These are phyloP conservation scores for Lasius platythorax DNA, from an alignment of 2,888 invertebrate genomes.

Conservation along the genomic window DNA sequence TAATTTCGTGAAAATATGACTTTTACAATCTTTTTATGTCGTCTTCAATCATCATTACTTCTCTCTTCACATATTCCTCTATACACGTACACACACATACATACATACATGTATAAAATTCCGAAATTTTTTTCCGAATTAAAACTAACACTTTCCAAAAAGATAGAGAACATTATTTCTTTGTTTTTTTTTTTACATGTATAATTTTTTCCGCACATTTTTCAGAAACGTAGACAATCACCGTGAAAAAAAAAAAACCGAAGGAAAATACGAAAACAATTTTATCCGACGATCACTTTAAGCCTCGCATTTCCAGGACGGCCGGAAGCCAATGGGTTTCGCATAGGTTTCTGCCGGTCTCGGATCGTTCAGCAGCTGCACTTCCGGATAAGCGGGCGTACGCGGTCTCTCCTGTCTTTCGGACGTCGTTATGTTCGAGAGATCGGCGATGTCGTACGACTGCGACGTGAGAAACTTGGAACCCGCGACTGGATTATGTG, in stretches of 20 bases:
- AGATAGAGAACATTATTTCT: background rate
- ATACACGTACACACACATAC: background rate
- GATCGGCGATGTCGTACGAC: constrained; percentile 12
- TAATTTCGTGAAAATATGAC: background rate
- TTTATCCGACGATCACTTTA: background rate
- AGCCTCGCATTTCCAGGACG: constrained; percentile 70
- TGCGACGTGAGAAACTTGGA: constrained; percentile 48
- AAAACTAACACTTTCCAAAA: background rate
- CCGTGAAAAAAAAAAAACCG: background rate
- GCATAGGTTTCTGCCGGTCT: background rate
- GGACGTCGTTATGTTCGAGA: constrained; percentile 1
- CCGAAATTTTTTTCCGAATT: background rate
- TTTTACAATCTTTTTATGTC: constrained; percentile 6
- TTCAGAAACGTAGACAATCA: background rate
- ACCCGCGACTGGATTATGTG: constrained; percentile 52
- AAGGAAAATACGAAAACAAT: background rate
- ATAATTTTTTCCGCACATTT: constrained; percentile 10
- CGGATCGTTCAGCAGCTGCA: constrained; percentile 69
- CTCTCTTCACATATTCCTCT: background rate
- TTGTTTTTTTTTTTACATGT: background rate
- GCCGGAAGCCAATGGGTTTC: constrained; percentile 72
- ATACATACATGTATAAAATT: background rate
- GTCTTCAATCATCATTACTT: background rate
- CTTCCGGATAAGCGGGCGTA: constrained; percentile 56
- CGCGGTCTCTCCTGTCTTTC: constrained; percentile 40